Evolutionary conservation across 2,797 vertebrate genomes (phyloP).

Genomic region (Moxostoma hubbsi): DNA sequence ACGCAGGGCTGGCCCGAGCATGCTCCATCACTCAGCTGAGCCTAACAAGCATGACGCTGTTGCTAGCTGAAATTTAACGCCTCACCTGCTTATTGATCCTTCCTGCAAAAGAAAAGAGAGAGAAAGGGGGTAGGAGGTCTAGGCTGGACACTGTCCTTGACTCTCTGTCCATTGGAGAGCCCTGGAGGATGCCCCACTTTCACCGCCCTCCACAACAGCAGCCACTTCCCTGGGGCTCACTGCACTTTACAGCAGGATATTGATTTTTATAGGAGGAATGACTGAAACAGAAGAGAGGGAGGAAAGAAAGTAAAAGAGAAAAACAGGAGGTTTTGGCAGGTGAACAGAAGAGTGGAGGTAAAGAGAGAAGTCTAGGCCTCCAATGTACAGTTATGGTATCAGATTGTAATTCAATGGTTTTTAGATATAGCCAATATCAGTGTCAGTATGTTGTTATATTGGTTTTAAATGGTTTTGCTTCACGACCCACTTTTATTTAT

Average conservation of each 20-base stretch:
- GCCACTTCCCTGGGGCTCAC: constrained; percentile 70
- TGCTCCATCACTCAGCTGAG: constrained; percentile 61
- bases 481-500: too few relatives aligned
- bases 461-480: too few relatives aligned
- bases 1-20: constrained; percentile 42
- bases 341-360: constrained; percentile 32
- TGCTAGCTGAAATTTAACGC: constrained; percentile 81
- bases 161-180: constrained; percentile 73
- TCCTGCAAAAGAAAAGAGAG: constrained; percentile 58
- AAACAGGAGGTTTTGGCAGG: constrained; percentile 45
- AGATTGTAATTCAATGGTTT: not conserved
- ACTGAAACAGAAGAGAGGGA: constrained; percentile 62
- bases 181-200: constrained; percentile 70
- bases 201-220: constrained; percentile 65
- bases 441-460: too few relatives aligned
- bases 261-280: constrained; percentile 74
- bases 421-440: not conserved
- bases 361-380: not conserved
- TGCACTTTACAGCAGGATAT: constrained; percentile 82
- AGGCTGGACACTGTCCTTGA: constrained; percentile 78
- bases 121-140: constrained; percentile 46
- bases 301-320: not conserved
- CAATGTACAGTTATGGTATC: not conserved
- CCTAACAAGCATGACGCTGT: constrained; percentile 74
- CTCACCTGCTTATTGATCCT: constrained; percentile 81